Conservation (phyloP, 2,113 vertebrate genomes). For the Anguilla rostrata region DNA sequence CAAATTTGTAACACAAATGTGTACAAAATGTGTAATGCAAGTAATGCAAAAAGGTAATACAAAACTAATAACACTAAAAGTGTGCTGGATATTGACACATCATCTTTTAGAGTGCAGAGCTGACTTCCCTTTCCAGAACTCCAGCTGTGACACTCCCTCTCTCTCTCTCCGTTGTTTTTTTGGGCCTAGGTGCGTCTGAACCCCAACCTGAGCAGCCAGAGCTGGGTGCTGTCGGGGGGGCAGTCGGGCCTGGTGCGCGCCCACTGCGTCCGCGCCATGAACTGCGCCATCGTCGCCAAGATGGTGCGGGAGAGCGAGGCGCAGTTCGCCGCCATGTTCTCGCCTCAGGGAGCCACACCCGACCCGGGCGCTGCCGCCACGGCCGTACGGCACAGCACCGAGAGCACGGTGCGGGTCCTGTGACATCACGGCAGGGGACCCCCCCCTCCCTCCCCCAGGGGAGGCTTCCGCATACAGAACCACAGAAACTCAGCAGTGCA, state of each 20-base stretch:
- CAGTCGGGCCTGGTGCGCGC: constrained; percentile 85
- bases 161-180: background rate
- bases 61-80: no score
- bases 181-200: constrained; percentile 83
- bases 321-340: constrained; percentile 67
- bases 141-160: background rate
- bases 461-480: background rate
- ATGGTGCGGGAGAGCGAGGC: constrained; percentile 62
- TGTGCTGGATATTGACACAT: no score
- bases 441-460: background rate
- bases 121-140: background rate
- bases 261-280: constrained; percentile 76
- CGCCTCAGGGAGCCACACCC: constrained; percentile 19
- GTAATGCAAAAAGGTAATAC: no score
- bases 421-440: constrained; percentile 6
- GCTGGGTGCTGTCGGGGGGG: constrained; percentile 82
- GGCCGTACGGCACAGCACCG: constrained; percentile 19
- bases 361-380: background rate
- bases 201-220: constrained; percentile 83
- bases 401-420: constrained; percentile 37
- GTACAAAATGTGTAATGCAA: no score
- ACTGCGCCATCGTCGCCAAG: constrained; percentile 49
- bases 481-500: background rate
- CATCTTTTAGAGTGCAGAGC: no score
- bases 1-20: no score